Evolutionary conservation across 2,888 invertebrate genomes (phyloP), one percentile per base, ranked within the genome.

Genomic region (Phyllotreta striolata): DNA sequence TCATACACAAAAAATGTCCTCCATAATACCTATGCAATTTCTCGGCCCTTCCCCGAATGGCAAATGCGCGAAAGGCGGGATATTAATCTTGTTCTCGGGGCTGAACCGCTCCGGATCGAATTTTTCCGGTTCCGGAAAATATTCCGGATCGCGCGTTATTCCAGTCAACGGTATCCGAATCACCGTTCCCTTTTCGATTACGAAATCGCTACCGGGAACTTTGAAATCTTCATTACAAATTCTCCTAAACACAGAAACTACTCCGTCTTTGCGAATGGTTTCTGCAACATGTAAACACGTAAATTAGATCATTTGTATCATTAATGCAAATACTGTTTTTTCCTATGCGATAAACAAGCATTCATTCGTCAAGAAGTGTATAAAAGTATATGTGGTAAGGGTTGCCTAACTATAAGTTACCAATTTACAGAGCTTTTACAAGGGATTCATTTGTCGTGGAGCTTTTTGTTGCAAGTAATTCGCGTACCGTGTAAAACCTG

Each of bases 81-180:
- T 57, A 35, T 62, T 64, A 0, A 56, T 80, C 63, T 85, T 85
- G 12, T 83, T 83, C 54, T 84, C 84, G 6, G 81, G 78, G 0
- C 82, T 76, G 77, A 88, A 89, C 64, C 88, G 81, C 14, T 88
- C 86, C 0, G 89, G 88, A 57, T 85, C 83, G 66, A 88, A 89
- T 35, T 81, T 81, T 0, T 86, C 83, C 0, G 89, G 89, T 5
- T 89, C 82, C 0, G 86, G 85, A 61, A 70, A 74, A 63, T 71
- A 67, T 41, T 73, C 70, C 7, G 70, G 66, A 66, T 75, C 74
- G 44, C 10, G 35, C n/a, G 66, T 68, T 7, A 69, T 65, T 1
- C 59, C 66, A 8, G 43, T 24, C 38, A 66, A 34, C 9, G 66
- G 46, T 6, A 69, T 62, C 2, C 55, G 5, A 1, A 64, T 57